Percentiles rank a stretch among this genome's conserved stretches.
Conservation (phyloP, 2,888 invertebrate genomes). For the Liopterus haemorrhoidalis region DNA sequence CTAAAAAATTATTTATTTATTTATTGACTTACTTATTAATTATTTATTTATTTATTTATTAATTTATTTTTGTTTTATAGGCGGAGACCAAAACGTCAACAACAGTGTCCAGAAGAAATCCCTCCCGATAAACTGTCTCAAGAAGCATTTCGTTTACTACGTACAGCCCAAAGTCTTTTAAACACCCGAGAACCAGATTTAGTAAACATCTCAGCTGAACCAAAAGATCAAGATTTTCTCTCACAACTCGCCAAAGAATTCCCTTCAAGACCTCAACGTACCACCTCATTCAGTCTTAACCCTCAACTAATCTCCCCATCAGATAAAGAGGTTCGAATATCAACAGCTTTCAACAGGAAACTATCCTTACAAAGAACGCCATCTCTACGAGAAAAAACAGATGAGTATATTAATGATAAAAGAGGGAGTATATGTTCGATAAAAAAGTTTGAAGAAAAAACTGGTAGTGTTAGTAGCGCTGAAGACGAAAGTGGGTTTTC, state of each 20-base stretch:
- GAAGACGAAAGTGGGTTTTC: constrained; percentile 84
- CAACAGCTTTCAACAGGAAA: constrained; percentile 41
- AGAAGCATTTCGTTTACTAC: constrained; percentile 59
- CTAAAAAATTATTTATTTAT: too few relatives aligned
- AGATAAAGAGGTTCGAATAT: constrained; percentile 37
- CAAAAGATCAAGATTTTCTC: constrained; percentile 39
- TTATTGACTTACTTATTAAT: constrained; percentile 2
- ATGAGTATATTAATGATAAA: constrained; percentile 10
- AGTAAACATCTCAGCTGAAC: constrained; percentile 37
- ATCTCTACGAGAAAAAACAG: too few relatives aligned
- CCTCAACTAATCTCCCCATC: constrained; percentile 39
- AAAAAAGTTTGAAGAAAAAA: constrained; percentile 26
- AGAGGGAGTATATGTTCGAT: constrained; percentile 15
- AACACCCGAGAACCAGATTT: constrained; percentile 59
- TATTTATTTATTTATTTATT: not conserved
- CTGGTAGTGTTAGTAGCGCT: constrained; percentile 43
- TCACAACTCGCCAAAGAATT: constrained; percentile 43
- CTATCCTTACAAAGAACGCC: constrained; percentile 38
- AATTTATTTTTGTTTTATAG: constrained; percentile 34
- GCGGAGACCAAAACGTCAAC: constrained; percentile 43
- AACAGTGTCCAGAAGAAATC: constrained; percentile 46
- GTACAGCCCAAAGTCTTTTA: constrained; percentile 60
- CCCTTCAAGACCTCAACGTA: constrained; percentile 37
- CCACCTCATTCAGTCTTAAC: constrained; percentile 40
- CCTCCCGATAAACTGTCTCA: constrained; percentile 59